phyloP scores from a whole-genome alignment of 2,888 invertebrate genomes.

The Eupithecia centaureata region DNA sequence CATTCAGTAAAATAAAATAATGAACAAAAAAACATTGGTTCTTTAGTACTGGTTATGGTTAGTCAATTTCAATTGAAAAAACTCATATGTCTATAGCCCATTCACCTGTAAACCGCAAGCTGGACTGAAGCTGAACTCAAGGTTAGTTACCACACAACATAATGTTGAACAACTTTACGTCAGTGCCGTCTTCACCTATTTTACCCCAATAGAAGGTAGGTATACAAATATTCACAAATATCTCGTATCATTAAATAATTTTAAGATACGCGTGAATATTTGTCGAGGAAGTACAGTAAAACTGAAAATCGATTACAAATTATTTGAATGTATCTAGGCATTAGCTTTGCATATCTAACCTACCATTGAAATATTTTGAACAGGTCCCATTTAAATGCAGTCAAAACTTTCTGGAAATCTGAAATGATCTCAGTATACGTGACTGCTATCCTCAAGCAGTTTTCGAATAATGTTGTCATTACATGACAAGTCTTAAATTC shows the following conservation, averaged over 20 bases:
- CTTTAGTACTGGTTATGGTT: background rate
- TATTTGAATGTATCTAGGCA: background rate
- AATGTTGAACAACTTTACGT: slow-evolving; percentile 44
- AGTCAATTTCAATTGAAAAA: slow-evolving; percentile 33
- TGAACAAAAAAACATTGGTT: background rate
- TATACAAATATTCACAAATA: too few species aligned
- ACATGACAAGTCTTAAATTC: background rate
- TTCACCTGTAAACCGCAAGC: slow-evolving; percentile 50
- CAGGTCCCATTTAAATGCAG: background rate
- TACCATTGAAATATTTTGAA: background rate
- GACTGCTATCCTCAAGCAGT: slow-evolving; percentile 13
- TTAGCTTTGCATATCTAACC: background rate
- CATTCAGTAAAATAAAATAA: background rate
- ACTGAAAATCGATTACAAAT: background rate
- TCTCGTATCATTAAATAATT: too few species aligned
- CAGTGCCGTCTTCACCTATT: background rate
- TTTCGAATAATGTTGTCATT: slow-evolving; percentile 6
- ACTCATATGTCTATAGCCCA: slow-evolving; percentile 46
- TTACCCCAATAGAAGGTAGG: too few species aligned
- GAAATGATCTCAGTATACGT: slow-evolving; percentile 19
- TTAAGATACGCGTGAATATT: background rate
- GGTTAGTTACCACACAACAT: slow-evolving; percentile 49
- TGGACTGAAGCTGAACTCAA: slow-evolving; percentile 48
- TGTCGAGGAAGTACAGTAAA: background rate
- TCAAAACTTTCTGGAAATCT: slow-evolving; percentile 4